Base-by-base conservation (phyloP, 2,888 invertebrate genomes). In the Chaetoderma sp. region DNA sequence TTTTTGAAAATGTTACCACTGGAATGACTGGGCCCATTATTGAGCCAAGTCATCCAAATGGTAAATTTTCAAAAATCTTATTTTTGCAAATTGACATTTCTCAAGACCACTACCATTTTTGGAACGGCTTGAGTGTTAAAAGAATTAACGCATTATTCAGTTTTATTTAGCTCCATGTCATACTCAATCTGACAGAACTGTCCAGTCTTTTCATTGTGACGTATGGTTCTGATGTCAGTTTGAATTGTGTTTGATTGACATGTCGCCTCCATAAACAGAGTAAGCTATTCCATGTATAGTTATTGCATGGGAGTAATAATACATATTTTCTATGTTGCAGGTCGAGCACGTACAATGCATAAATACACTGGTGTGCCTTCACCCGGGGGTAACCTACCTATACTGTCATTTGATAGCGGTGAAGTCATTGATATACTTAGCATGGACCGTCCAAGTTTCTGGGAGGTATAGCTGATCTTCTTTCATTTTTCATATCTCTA, bases 381-480 rank as follows among this genome's bases (percentile, higher is more conserved):
- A 8, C 82, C 83, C n/a, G 72, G 77, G 8, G 63, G 68, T 13
- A 73, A 74, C 8, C 70, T 72, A 25, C 65, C 63, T 25, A 57
- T 74, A 0, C 70, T 85, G 32, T 60, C 55, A 32, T 82, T 84
- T 63, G 70, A 79, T 33, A 72, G 72, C 32, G 81, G 79, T 59
- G 83, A 83, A 45, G 77, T 81, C 33, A 82, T 87, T 52, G 79
- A 84, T 30, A 78, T 86, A 25, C 61, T 84, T 5, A 73, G 74
- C 25, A 78, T 80, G 62, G 67, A 77, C 8, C 81, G 83, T 39
- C 67, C 69, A n/a, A 72, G 72, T 30, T 86, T 86, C 81, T 87
- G 85, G 83, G 80, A 81, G 77, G 87, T 86, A 65, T 71, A 77
- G 33, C 18, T 50, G 32, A 61, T 55, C 8, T 16, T 10, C 18